Evolutionary conservation across 2,888 invertebrate genomes (phyloP), one percentile per base, ranked within the genome.

Genomic region (Spodoptera littoralis): DNA sequence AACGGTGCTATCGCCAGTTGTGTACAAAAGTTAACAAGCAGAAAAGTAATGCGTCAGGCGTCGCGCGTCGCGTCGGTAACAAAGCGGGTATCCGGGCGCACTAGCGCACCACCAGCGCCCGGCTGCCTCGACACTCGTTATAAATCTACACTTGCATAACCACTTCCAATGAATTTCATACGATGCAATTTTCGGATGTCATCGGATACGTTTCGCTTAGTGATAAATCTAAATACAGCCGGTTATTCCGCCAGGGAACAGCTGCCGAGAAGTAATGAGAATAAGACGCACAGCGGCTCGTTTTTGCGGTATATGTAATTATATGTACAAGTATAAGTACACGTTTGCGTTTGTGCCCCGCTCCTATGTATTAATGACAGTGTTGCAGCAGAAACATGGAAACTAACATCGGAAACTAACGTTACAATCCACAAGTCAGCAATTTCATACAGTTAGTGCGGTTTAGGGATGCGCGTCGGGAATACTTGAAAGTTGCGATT

Each of bases 391-490:
- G 81, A 83, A 79, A 80, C 79, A 80, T 65, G 62, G 73, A 54
- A 36, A 36, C 36, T 36, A 36, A 65, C 61, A 69, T 78, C 76
- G 68, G 75, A 76, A 82, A 73, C 79, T 72, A 84, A 76, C 78
- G 78, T 82, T 79, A 66, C 76, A 65, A 68, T 77, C 73, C 79
- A 77, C 82, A 77, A 82, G 78, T 78, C 77, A 81, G 84, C 81
- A 84, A 87, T 88, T 88, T 87, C 81, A 81, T 87, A 89, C 88
- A 88, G 89, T 89, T 89, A 90, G 60, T 81, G 86, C 81, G 85
- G 86, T 86, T 88, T 86, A 89, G 88, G 87, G 88, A 87, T 88
- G 84, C 77, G 76, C 79, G 76, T 74, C 83, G 82, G 80, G 83
- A 89, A 86, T 81, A 71, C 77, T 80, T 81, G 77, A 80, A 83